phyloP scores from a whole-genome alignment of 2,113 vertebrate species.

The Azemiops feae region DNA sequence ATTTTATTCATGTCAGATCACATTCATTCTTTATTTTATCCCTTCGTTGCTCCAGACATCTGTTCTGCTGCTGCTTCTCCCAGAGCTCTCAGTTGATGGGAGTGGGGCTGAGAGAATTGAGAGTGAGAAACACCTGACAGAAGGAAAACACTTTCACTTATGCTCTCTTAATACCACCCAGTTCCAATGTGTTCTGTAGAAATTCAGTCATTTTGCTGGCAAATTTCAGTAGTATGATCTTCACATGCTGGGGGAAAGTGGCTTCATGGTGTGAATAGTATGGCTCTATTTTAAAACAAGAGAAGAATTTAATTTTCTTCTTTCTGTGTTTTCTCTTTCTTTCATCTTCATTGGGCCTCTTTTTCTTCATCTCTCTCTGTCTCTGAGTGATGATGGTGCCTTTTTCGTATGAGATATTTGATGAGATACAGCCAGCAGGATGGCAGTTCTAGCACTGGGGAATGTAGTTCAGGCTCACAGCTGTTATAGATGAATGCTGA shows the following conservation, averaged over 20 bases:
- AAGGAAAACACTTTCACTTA: neutral
- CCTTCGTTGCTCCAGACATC: neutral
- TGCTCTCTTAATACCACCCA: neutral
- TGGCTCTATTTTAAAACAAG: neutral
- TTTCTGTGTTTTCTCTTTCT: neutral
- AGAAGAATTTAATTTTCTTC: neutral
- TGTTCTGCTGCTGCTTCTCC: neutral
- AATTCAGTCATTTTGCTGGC: neutral
- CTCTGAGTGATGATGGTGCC: neutral
- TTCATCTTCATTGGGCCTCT: neutral
- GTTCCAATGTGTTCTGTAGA: neutral
- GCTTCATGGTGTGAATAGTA: neutral
- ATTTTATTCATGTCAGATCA: neutral
- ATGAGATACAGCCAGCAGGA: slow-evolving; percentile 4
- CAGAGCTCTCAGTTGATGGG: neutral
- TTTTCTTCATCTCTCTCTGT: neutral
- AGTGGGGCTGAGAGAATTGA: neutral
- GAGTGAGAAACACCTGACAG: neutral
- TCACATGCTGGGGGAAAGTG: neutral
- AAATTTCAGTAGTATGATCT: neutral
- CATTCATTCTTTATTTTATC: neutral
- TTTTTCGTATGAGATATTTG: slow-evolving; percentile 13
- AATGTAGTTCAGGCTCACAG: accelerated
- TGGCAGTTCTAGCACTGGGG: neutral
- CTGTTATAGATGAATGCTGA: neutral